These are phyloP conservation scores for Dioctria rufipes DNA, from an alignment of 2,888 invertebrate species.

Conservation along the genomic window DNA sequence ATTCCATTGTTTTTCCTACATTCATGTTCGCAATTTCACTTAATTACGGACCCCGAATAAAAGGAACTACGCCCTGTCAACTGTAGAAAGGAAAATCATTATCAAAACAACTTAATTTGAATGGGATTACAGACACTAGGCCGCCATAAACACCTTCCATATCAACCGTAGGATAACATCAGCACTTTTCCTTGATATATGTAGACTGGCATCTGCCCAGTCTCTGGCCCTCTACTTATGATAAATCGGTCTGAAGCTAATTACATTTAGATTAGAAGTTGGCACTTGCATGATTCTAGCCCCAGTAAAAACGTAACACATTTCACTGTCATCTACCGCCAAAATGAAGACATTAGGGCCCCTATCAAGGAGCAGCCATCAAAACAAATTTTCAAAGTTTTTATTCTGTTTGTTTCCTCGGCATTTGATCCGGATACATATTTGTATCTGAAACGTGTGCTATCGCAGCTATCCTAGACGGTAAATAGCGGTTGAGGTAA, in stretches of 20 bases:
- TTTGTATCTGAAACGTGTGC: background rate
- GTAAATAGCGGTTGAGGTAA: constrained; percentile 18
- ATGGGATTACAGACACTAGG: constrained; percentile 77
- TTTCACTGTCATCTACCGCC: background rate
- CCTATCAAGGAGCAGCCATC: constrained; percentile 33
- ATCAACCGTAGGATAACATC: constrained; percentile 44
- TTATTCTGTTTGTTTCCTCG: constrained; percentile 29
- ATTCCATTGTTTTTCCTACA: too few species aligned
- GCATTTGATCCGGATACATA: constrained; percentile 22
- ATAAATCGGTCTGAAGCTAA: constrained; percentile 57
- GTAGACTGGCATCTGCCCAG: background rate
- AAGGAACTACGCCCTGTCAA: constrained; percentile 12
- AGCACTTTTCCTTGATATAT: constrained; percentile 22
- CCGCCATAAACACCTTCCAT: constrained; percentile 71
- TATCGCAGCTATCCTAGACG: constrained; percentile 8
- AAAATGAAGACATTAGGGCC: constrained; percentile 47
- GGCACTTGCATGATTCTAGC: background rate
- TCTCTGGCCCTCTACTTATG: constrained; percentile 15
- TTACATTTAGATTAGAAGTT: constrained; percentile 59
- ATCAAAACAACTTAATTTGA: constrained; percentile 75
- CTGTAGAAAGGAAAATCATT: constrained; percentile 61
- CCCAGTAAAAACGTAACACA: background rate
- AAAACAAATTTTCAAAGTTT: constrained; percentile 55
- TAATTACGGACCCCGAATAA: constrained; percentile 17
- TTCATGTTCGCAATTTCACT: constrained; percentile 21